Evolutionary conservation across 2,888 invertebrate genomes (phyloP), one percentile per base, ranked within the genome.

Genomic region (Hydraecia micacea): DNA sequence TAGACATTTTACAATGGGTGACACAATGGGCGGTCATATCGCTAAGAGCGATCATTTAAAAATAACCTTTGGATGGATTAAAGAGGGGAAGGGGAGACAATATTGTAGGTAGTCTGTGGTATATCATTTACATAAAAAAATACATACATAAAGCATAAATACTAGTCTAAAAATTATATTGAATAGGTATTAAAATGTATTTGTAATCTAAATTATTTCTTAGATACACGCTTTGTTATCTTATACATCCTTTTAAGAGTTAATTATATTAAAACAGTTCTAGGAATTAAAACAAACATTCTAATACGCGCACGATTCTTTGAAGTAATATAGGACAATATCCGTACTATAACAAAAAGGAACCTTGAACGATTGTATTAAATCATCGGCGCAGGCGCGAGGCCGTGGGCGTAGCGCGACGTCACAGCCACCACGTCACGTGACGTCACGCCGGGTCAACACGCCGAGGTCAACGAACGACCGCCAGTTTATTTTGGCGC

Each of bases 401-500:
- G 88, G 89, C 91, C 91, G 87, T 79, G 87, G 80, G 82, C 89
- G 87, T 91, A 88, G 90, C 85, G 80, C 86, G 77, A 94, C 95
- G 95, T 95, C 93, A 93, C 92, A 75, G 80, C 82, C 83, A 83
- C 90, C 91, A 94, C 94, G 94, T 94, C 94, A 94, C 90, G 88
- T 91, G 92, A 94, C 95, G 95, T 94, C 93, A 93, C 90, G 75
- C 79, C 89, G 84, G 88, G 90, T 90, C 93, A 91, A 90, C 93
- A 92, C 92, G 93, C 91, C 89, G 87, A 86, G 92, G 94, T 96
- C 94, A 95, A 95, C 95, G 96, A 96, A 96, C 96, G 96, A 94
- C 96, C 96, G 95, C 93, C 93, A 93, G 92, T 93, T 93, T 94
- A 95, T 95, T 96, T 96, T 95, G 95, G 95, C 95, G 94, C 93